Evolutionary conservation across 2,113 vertebrate genomes (phyloP), one percentile per base, ranked within the genome.

Genomic region (Noturus placidus): DNA sequence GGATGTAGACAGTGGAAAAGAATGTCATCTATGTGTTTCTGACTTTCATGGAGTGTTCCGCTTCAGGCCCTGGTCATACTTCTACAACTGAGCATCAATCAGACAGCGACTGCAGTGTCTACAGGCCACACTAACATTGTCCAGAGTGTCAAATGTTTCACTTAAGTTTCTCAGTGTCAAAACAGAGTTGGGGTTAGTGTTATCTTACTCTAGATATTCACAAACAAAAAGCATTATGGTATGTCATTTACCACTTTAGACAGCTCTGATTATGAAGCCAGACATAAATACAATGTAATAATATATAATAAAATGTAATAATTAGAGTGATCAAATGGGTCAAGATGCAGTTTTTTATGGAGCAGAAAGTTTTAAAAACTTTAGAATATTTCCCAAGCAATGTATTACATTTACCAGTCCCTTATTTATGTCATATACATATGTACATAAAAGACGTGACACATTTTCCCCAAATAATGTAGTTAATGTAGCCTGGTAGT

Each of bases 21-120:
- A 69, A 61, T 42, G 50, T 56, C n/a, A 78, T 83, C 38, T 65
- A 72, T 82, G 27, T 76, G 38, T 88, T 79, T 76, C 57, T 74
- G 67, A 76, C 67, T 52, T 52, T 13, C 50, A 52, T 65, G 38
- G 30, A 67, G 33, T 27, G 6, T 69, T 67, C 61, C 11, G 19
- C 63, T 74, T 38, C 38, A 69, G 78, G 42, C 70, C 76, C 22
- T 22, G 82, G 85, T 88, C 50, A 65, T 46, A 65, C 35, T 81
- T 70, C 65, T 61, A 30, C 38, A 79, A n/a, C 54, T 46, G 59
- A 87, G 54, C 57, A 82, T 54, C 67, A 76, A 25, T 87, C 77
- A 74, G 30, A 78, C 20, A 77, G 70, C 56, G 83, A 85, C 38
- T 35, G 30, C 79, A 25, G 13, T 38, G 30, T 15, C 17, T 77